Base-by-base conservation (phyloP, 2,888 invertebrate genomes). In the Leptinotarsa haldemani region DNA sequence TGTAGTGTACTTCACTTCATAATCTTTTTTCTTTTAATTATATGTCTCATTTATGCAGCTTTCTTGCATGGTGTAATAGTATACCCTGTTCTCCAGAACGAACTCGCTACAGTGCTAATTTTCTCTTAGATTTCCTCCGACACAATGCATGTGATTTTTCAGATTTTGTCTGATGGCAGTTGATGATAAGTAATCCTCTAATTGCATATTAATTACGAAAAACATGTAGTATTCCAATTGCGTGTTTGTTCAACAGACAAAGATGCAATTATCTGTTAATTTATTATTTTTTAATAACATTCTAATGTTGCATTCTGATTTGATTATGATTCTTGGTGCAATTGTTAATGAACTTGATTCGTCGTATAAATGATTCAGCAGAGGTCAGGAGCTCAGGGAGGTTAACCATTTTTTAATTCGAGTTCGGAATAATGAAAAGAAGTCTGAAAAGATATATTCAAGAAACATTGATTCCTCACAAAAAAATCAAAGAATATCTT, bases 21-120 rank as follows among this genome's bases (percentile, higher is more conserved):
- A 61, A 18, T 71, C 48, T 61, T 71, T 53, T 52, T 46, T 7
- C 5, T 25, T 61, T 15, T 18, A 64, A 72, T 68, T 64, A 64
- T 64, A 52, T 56, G 64, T 53, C 68, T 72, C 56, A 72, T 72
- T 72, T 72, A 67, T 53, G 52, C 53, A 5, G 68, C 68, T 72
- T 68, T 68, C 64, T 30, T 61, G 40, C 40, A 40, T 40, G 53
- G 64, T 72, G 71, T 52, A 72, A 68, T 20, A 63, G 46, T 61
- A 71, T 63, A 71, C 67, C 40, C 40, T 46, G 16, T 30, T 46
- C 20, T 65, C n/a, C 61, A 47, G n/a, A 66, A 30, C 25, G n/a
- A 9, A 18, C n/a, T 50, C 16, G 50, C 25, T 48, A 48, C 9
- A 66, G 13, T 30, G 47, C 9, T 65, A 65, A 48, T 65, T 48